Conservation (phyloP, 2,113 vertebrate species). For the Psephotus haematonotus region DNA sequence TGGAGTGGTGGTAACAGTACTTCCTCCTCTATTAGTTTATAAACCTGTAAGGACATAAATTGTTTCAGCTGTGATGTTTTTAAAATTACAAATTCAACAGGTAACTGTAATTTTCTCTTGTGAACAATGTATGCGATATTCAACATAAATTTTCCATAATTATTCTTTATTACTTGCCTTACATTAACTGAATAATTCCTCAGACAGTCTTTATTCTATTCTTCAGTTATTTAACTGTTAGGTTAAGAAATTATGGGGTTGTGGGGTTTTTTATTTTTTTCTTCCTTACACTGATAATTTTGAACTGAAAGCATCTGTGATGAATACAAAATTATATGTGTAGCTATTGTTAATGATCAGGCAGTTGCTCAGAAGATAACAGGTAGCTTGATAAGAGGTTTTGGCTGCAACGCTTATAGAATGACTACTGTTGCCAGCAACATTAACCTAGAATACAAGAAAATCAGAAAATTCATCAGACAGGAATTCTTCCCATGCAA, state of each 20-base stretch:
- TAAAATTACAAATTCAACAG: not conserved
- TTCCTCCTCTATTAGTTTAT: not conserved
- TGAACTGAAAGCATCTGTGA: not conserved
- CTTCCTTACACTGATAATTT: not conserved
- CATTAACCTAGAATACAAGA: not conserved
- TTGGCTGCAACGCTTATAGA: not conserved
- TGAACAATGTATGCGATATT: not conserved
- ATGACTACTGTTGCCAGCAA: not conserved
- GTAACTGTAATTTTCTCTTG: not conserved
- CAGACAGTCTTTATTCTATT: not conserved
- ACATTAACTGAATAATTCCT: not conserved
- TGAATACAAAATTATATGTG: not conserved
- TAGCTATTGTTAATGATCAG: not conserved
- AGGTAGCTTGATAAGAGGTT: not conserved
- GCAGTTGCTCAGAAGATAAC: not conserved
- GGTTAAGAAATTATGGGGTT: not conserved
- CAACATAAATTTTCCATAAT: not conserved
- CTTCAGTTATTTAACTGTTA: not conserved
- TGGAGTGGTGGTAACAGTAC: not conserved
- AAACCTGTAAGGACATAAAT: not conserved
- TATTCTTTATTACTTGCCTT: not conserved
- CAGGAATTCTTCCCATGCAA: not conserved
- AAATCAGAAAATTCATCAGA: constrained; percentile 17
- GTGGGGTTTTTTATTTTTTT: not conserved
- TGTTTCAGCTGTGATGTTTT: not conserved